Evolutionary conservation across 2,113 vertebrate species (phyloP).

Genomic region (Tachycineta bicolor): DNA sequence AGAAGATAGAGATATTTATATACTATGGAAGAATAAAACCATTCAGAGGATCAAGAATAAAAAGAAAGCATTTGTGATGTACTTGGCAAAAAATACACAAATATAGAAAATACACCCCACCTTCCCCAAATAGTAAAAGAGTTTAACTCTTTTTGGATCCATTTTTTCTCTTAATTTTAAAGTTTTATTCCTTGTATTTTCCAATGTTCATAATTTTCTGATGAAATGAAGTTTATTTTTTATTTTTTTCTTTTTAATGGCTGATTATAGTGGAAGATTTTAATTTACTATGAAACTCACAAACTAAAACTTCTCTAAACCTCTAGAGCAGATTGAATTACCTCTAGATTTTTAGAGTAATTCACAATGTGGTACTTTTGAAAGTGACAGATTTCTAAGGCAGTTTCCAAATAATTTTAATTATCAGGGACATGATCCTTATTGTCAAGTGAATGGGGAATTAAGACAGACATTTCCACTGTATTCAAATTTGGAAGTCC

Average conservation of each 20-base stretch:
- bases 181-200: neutral
- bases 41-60: neutral
- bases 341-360: neutral
- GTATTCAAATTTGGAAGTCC: neutral
- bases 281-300: neutral
- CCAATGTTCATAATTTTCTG: neutral
- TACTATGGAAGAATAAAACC: neutral
- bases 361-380: neutral
- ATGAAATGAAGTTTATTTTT: neutral
- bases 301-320: neutral
- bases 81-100: rapidly evolving
- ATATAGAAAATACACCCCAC: neutral
- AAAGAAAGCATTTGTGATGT: neutral
- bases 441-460: neutral
- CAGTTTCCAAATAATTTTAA: neutral
- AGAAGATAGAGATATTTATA: neutral
- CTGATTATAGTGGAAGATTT: neutral
- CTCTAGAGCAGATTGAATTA: neutral
- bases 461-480: neutral
- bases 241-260: neutral
- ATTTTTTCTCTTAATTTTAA: neutral
- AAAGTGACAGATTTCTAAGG: neutral
- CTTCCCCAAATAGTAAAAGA: rapidly evolving
- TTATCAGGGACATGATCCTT: neutral
- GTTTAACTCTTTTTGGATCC: neutral